Conservation (phyloP, 2,888 invertebrate species). For the Athalia rosae region DNA sequence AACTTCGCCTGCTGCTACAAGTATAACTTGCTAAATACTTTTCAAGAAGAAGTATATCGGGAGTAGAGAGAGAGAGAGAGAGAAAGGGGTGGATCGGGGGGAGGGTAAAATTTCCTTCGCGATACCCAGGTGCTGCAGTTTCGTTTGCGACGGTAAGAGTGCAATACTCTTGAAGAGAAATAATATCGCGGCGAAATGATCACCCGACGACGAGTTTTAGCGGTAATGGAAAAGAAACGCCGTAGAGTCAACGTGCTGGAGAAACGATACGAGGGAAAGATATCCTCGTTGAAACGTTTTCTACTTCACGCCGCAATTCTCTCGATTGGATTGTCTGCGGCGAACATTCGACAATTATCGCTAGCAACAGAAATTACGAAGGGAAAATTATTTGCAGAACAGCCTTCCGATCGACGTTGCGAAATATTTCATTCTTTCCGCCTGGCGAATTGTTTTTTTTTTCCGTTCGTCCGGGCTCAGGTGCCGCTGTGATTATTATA, state of each 20-base stretch:
- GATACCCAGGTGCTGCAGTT: conserved; percentile 37
- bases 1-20: conserved; percentile 2
- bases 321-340: not conserved
- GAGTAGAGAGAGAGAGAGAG: not conserved
- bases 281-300: not conserved
- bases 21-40: conserved; percentile 40
- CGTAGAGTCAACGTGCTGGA: not conserved
- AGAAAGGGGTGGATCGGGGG: too few relatives aligned
- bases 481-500: too few relatives aligned
- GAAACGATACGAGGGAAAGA: not conserved
- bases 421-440: too few relatives aligned
- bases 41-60: conserved; percentile 26
- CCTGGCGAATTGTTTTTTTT: too few relatives aligned
- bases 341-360: not conserved
- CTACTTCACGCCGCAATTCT: not conserved
- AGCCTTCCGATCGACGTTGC: too few relatives aligned
- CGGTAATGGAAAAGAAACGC: not conserved
- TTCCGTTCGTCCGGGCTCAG: too few relatives aligned
- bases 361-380: too few relatives aligned
- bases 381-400: not conserved
- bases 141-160: conserved; percentile 5
- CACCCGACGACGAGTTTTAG: not conserved
- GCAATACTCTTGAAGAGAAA: not conserved
- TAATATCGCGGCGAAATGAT: conserved; percentile 22
- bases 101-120: not conserved